Conservation (phyloP, 2,888 invertebrate genomes). For the Pachliopta kotzebuea region DNA sequence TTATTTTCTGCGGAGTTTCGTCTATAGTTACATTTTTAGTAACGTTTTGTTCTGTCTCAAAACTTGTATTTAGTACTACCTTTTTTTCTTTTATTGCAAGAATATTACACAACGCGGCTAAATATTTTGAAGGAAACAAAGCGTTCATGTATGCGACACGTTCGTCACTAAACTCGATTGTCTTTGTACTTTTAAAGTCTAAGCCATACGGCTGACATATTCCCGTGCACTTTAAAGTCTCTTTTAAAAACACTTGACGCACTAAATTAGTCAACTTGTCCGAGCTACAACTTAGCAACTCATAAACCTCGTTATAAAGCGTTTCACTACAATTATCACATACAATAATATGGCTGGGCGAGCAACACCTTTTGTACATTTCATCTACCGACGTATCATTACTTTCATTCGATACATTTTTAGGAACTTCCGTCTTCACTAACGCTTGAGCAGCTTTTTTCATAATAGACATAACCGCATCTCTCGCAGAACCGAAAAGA, state of each 20-base stretch:
- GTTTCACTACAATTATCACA: constrained; percentile 88
- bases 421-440: constrained; percentile 85
- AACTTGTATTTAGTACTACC: constrained; percentile 83
- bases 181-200: constrained; percentile 81
- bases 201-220: constrained; percentile 83
- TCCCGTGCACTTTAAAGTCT: constrained; percentile 81
- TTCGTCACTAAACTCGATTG: constrained; percentile 70
- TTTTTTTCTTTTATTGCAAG: constrained; percentile 84
- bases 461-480: constrained; percentile 94
- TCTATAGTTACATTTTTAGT: constrained; percentile 70
- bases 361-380: constrained; percentile 81
- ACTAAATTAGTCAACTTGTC: constrained; percentile 82
- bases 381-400: constrained; percentile 67
- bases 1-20: constrained; percentile 54
- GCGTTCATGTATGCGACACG: constrained; percentile 81
- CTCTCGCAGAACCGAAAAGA: constrained; percentile 92
- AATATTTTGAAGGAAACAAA: constrained; percentile 83
- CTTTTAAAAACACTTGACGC: constrained; percentile 80
- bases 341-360: constrained; percentile 86
- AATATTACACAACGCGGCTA: constrained; percentile 89
- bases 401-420: constrained; percentile 77
- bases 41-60: constrained; percentile 73
- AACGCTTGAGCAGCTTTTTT: constrained; percentile 94
- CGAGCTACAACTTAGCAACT: constrained; percentile 86
- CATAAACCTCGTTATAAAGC: constrained; percentile 86